phyloP scores from a whole-genome alignment of 2,888 invertebrate species.

The Chloromyia formosa region DNA sequence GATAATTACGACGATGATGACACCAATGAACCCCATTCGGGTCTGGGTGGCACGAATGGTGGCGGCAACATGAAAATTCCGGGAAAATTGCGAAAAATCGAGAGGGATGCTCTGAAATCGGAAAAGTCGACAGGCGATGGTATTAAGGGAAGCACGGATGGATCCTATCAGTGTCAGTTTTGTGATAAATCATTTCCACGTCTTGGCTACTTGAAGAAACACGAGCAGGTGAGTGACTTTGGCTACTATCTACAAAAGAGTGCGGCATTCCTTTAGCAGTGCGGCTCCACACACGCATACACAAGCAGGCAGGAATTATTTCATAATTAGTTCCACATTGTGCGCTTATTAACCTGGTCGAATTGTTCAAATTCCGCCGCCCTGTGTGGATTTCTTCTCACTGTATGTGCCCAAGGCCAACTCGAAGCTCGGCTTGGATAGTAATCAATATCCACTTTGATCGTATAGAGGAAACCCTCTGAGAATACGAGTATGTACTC shows the following conservation, averaged over 20 bases:
- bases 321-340: slow-evolving; percentile 45
- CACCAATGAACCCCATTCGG: slow-evolving; percentile 32
- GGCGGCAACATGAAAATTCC: slow-evolving; percentile 56
- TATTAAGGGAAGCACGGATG: slow-evolving; percentile 65
- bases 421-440: neutral
- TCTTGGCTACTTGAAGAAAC: slow-evolving; percentile 86
- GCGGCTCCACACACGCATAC: neutral
- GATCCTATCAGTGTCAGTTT: slow-evolving; percentile 90
- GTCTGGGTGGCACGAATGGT: slow-evolving; percentile 23
- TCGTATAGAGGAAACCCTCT: slow-evolving; percentile 10
- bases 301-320: slow-evolving; percentile 10
- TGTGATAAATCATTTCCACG: slow-evolving; percentile 91
- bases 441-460: neutral
- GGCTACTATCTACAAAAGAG: neutral
- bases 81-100: slow-evolving; percentile 63
- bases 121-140: slow-evolving; percentile 63
- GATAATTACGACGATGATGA: slow-evolving; percentile 27
- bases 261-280: slow-evolving; percentile 11
- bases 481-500: neutral
- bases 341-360: slow-evolving; percentile 47
- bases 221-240: slow-evolving; percentile 80
- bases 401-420: slow-evolving; percentile 24
- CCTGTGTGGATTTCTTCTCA: slow-evolving; percentile 22
- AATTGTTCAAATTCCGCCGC: slow-evolving; percentile 45
- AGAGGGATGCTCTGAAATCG: slow-evolving; percentile 74